phyloP scores from a whole-genome alignment of 2,797 vertebrate species.

The Halcyon badia region DNA sequence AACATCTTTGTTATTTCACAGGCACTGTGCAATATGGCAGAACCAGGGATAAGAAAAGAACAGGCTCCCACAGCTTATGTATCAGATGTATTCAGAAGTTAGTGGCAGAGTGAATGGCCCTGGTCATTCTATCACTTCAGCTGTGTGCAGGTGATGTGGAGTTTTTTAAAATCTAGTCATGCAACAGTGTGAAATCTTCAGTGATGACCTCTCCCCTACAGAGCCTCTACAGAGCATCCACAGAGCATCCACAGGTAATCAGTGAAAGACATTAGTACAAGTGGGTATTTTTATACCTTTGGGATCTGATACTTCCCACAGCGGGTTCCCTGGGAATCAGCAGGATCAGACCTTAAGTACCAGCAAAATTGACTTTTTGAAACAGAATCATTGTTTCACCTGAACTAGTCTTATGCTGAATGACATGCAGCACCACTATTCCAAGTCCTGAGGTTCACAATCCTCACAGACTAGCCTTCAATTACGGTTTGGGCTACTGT shows the following conservation, averaged over 20 bases:
- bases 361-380: constrained; percentile 53
- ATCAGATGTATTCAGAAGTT: background rate
- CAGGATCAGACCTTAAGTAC: constrained; percentile 32
- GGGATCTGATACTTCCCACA: constrained; percentile 48
- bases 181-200: constrained; percentile 12
- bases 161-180: background rate
- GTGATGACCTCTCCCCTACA: background rate
- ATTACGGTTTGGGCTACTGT: background rate
- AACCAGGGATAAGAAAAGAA: background rate
- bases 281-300: constrained; percentile 55
- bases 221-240: background rate
- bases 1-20: background rate
- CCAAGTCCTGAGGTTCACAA: background rate
- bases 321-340: background rate
- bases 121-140: background rate
- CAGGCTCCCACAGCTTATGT: background rate
- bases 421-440: background rate
- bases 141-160: background rate
- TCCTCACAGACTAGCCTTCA: background rate
- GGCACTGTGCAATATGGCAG: background rate
- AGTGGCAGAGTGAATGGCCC: constrained; percentile 6
- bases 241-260: background rate
- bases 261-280: background rate
- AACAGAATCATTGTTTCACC: constrained; percentile 3
- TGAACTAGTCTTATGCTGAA: background rate